A percentile compares a stretch with the other conserved stretches of the same genome.
These are phyloP conservation scores for Schlechtendalia chinensis DNA, from an alignment of 1,140 invertebrate species.

Conservation along the genomic window DNA sequence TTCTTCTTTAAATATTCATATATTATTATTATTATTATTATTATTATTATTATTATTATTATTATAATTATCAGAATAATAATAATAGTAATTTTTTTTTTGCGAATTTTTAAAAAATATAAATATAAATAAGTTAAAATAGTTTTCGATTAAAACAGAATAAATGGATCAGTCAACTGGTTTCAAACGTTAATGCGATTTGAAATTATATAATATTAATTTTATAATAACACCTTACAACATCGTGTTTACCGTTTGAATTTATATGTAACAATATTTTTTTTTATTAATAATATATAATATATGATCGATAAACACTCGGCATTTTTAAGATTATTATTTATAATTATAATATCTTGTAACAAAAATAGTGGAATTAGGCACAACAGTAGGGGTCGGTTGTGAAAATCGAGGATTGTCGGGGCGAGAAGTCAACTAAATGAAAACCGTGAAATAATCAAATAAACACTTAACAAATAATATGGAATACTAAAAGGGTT, in stretches of 20 bases:
- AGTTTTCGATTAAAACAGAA: conserved; percentile 49
- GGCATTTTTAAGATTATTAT: conserved; percentile 23
- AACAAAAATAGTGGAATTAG: conserved; percentile 49
- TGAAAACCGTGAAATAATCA: neutral
- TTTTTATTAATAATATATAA: conserved; percentile 31
- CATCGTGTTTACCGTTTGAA: conserved; percentile 39
- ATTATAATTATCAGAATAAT: conserved; percentile 44
- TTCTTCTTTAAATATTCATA: conserved; percentile 44
- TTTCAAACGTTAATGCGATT: conserved; percentile 47
- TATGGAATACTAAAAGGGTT: conserved; percentile 27
- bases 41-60: too few relatives aligned
- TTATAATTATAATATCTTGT: conserved; percentile 13
- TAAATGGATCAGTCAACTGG: conserved; percentile 48
- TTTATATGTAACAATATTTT: conserved; percentile 32
- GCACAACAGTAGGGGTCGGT: conserved; percentile 29
- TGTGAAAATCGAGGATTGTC: neutral
- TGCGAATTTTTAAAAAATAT: conserved; percentile 46
- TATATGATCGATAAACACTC: conserved; percentile 42
- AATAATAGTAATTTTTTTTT: conserved; percentile 34
- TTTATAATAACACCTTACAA: conserved; percentile 20
- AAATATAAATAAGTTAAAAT: conserved; percentile 50
- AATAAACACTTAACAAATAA: neutral
- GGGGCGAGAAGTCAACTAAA: neutral
- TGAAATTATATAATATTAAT: conserved; percentile 42
- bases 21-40: too few relatives aligned